Evolutionary conservation across 2,113 vertebrate genomes (phyloP), one percentile per base, ranked within the genome.

Genomic region (Nibea albiflora): DNA sequence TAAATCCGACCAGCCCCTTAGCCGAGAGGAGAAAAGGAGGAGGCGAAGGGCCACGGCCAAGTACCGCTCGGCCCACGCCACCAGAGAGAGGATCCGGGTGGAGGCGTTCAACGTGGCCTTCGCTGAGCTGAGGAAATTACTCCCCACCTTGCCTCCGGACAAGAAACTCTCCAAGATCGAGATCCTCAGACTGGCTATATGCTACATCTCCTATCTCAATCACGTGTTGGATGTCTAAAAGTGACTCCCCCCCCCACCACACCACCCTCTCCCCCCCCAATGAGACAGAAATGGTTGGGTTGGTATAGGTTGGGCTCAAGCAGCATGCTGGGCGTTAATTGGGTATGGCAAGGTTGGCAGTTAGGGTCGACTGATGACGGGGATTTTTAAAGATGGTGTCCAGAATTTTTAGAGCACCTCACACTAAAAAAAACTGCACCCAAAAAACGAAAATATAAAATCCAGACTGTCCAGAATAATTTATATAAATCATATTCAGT

Each of bases 131-230:
- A 88, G 96, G 64, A 96, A 96, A 79, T 82, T 96, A 65, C 95
- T 97, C 31, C 96, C 96, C 46, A 97, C 96, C 2, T 89, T 96
- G 47, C 96, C 96, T 4, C 96, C 96, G 0, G 96, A 97, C 90
- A 96, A 96, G 90, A 97, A 97, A 86, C 95, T 96, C 24, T 96
- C 96, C 86, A 96, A 96, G 92, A 97, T 97, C 67, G 96, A 97
- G 93, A 97, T 97, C 86, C 96, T 97, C 67, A 96, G 96, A 80
- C 93, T 97, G 83, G 96, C 96, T 60, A 97, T 97, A 74, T 97
- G 96, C 89, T 97, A 97, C 90, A 97, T 97, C 88, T 97, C 96
- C 56, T 97, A 97, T 92, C 95, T 97, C 67, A 96, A 97, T 84
- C 96, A 97, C 80, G 96, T 97, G 76, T 58, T 97, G 93, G 97